Evolutionary conservation across 1,140 invertebrate species (phyloP), one percentile per base, ranked within the genome.

Genomic region (Brachionus rubens): DNA sequence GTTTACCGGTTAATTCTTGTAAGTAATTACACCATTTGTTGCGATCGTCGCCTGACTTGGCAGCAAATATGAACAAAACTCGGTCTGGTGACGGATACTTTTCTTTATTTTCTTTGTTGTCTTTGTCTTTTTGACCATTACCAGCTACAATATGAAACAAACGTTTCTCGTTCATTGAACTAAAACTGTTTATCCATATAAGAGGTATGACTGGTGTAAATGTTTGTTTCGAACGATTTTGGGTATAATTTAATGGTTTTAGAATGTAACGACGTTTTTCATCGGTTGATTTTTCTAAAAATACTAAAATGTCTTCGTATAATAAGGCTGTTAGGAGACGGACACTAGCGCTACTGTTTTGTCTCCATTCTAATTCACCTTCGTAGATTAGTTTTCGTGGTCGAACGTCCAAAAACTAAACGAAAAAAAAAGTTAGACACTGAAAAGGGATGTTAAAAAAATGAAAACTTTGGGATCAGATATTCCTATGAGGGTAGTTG

Each of bases 211-310:
- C 68, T 21, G 68, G 68, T 3, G 46, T 26, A 21, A 72, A 7
- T 5, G 12, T 28, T 50, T 50, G 46, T 41, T 54, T 48, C 16
- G 47, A 36, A 26, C 21, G 16, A 19, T 72, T 72, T 50, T 40
- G 16, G 28, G 33, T 12, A 26, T 72, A 48, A 5, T 16, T 50
- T 1, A 72, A 21, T 41, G 68, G 68, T 50, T 54, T 48, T 47
- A 72, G 46, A 24, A 72, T 48, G 46, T 50, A 72, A 26, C 68
- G 68, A 24, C 68, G 68, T 19, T 72, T 72, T 54, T 72, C 68
- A 46, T 72, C 68, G 3, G 46, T 33, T 4, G 46, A 48, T 40
- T 54, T 72, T 54, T 72, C 68, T 21, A 72, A 24, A 14, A 72
- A 28, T 0, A 72, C 68, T 36, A 72, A 33, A 14, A 72, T 72